Evolutionary conservation across 2,113 vertebrate species (phyloP), one percentile per base, ranked within the genome.

Genomic region (Myotis lucifugus): DNA sequence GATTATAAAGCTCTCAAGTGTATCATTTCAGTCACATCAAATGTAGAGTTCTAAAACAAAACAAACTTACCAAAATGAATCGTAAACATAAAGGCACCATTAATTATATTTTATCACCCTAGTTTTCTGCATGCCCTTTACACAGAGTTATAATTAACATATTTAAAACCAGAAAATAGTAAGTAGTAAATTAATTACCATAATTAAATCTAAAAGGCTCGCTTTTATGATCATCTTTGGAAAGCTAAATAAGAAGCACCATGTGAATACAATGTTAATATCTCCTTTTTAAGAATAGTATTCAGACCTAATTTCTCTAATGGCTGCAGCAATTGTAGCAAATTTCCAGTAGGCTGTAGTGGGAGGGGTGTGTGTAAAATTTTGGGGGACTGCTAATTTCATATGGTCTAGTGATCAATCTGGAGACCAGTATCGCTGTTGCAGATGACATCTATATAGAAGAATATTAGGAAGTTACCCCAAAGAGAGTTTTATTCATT

Each of bases 11-110:
- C n/a, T 48, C 32, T 91, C 61, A 90, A 72, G 72, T 27, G 21
- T n/a, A 48, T 48, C 13, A 77, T 81, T 85, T 74, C 25, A 93
- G 34, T 29, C 18, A 91, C 66, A n/a, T 54, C 27, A 76, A 42
- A 64, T n/a, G 46, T 32, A 77, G 32, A 50, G 32, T 76, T 92
- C 52, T 69, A 77, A 90, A 91, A 50, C 48, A 92, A 94, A 94
- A 79, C 17, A 83, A 85, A 79, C 48, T 72, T 25, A 69, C 0
- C 25, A 77, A 84, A 94, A 61, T 67, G 32, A 72, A 73, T 10
- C 19, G 76, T 81, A 84, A 84, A 48, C 54, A 42, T 23, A 54
- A 81, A 88, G 27, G 25, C 82, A 61, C 4, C 23, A 76, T 79
- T 86, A 61, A 74, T 84, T 67, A 56, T 34, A 79, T 50, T 69